These are phyloP conservation scores for Silurus asotus DNA, from an alignment of 2,113 vertebrate species.

Conservation along the genomic window DNA sequence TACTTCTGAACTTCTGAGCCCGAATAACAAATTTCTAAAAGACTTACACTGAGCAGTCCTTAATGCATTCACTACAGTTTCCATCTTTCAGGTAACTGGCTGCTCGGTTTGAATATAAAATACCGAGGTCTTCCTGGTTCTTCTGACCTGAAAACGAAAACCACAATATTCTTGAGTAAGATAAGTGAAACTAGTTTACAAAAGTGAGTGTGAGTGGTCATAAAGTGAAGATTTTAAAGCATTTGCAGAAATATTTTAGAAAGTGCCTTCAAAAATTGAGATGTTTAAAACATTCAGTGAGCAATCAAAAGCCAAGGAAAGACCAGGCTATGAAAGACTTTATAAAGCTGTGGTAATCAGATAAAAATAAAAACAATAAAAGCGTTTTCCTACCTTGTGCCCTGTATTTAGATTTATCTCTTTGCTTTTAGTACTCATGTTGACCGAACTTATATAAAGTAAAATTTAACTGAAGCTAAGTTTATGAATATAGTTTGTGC, in stretches of 20 bases:
- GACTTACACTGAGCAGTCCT: conserved; percentile 84
- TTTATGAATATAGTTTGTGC: neutral
- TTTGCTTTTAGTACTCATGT: no score
- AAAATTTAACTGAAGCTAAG: no score
- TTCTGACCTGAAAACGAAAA: conserved; percentile 64
- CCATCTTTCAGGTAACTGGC: conserved; percentile 87
- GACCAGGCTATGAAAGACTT: no score
- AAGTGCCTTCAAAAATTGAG: neutral
- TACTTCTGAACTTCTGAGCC: neutral
- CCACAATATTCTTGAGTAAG: neutral
- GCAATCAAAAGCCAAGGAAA: neutral
- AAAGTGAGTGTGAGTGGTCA: neutral
- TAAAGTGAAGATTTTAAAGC: neutral
- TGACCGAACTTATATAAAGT: no score
- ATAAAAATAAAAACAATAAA: no score
- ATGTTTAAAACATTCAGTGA: neutral
- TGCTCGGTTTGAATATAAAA: conserved; percentile 88
- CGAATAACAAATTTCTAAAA: neutral
- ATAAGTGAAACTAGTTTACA: neutral
- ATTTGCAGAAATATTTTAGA: neutral
- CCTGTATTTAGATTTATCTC: no score
- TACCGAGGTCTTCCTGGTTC: conserved; percentile 77
- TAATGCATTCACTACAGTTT: conserved; percentile 84
- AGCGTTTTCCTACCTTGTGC: no score
- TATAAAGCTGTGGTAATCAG: no score